Conservation (phyloP, 2,888 invertebrate genomes). For the Fragum sueziense region DNA sequence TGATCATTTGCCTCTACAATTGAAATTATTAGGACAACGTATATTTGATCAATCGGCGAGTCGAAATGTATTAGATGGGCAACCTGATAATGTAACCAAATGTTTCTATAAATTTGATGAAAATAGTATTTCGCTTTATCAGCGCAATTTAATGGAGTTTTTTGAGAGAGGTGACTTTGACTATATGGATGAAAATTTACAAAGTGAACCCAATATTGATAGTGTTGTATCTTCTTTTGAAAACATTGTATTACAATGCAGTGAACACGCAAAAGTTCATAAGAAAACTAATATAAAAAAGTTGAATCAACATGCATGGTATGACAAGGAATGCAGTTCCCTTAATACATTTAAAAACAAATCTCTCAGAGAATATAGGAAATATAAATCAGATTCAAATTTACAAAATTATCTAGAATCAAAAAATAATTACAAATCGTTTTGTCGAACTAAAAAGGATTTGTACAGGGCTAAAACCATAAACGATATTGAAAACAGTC, state of each 20-base stretch:
- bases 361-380: neutral
- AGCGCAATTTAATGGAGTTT: neutral
- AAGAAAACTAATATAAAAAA: neutral
- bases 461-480: neutral
- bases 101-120: neutral
- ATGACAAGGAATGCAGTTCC: neutral
- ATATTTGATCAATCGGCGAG: too few relatives aligned
- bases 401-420: neutral
- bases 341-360: neutral
- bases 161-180: neutral
- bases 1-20: neutral
- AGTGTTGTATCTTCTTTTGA: neutral
- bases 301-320: neutral
- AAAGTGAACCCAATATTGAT: neutral
- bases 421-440: slow-evolving; percentile 1
- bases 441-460: slow-evolving; percentile 1
- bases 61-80: neutral
- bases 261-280: neutral
- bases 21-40: too few relatives aligned
- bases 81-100: too few relatives aligned
- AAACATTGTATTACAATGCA: neutral
- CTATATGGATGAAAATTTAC: neutral
- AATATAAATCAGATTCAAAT: neutral
- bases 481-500: neutral
- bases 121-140: neutral